Base-by-base conservation (phyloP, 2,797 vertebrate species). In the Halcyon badia region DNA sequence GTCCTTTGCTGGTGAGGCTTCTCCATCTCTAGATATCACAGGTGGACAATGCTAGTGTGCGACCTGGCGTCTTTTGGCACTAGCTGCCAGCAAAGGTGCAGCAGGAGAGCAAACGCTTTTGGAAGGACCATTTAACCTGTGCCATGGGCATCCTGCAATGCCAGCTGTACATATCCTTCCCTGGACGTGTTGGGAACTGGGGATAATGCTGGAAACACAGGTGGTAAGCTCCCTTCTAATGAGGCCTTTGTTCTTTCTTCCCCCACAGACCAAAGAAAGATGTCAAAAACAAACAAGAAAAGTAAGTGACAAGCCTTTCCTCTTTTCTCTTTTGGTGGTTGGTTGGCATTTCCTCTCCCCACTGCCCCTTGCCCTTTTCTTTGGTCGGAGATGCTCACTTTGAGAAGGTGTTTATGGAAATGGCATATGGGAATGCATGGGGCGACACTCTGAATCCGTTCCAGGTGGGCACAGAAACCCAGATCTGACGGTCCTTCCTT, bases 191-290 rank as follows among this genome's bases (percentile, higher is more conserved):
- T 2, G 48, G 90, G 84, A 93, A 25, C 56, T 85, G 75, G 87
- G 83, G 44, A 49, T 82, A 42, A 28, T 73, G 31, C 15, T 82
- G 56, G 58, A 83, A 77, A 15, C 26, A 1, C 54, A 11, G 41
- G 11, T 64, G 14, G 52, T 76, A 60, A 82, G 62, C 52, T 57
- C 37, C 31, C 35, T 93, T 96, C 75, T 98, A 82, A 97, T 94
- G 60, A 95, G 33, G 33, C 44, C 83, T 98, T 83, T 98, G 91
- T 97, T 96, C 76, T 97, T 66, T 97, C n/a, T 97, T 97, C 97
- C 37, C 80, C 44, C 98, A 84, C 98, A 99, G 99, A 99, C 98
- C 98, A 99, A 99, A 99, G 99, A 99, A 98, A 99, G 99, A 99
- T 96, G 97, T 98, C 91, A 99, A 96, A 98, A 98, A 98, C 97